Evolutionary conservation across 2,888 invertebrate species (phyloP).

Genomic region (Parnassius glacialis): DNA sequence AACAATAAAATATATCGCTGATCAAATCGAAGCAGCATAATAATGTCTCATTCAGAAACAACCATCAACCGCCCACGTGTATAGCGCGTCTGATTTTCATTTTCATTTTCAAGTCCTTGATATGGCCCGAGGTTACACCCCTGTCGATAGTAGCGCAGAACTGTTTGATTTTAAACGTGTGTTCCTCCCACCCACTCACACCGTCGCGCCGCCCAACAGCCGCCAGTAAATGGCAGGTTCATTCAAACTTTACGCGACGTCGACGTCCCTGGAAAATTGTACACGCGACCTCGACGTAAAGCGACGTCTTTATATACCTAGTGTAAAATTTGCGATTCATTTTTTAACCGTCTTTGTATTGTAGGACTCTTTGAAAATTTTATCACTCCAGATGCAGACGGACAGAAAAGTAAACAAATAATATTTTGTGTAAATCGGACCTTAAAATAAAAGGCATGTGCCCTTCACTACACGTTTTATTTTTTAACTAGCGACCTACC

Average conservation of each 20-base stretch:
- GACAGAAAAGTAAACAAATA: too few relatives aligned
- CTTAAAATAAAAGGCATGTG: too few relatives aligned
- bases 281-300: slow-evolving; percentile 11
- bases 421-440: too few relatives aligned
- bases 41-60: too few relatives aligned
- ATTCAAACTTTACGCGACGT: slow-evolving; percentile 21
- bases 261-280: slow-evolving; percentile 11
- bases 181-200: slow-evolving; percentile 2
- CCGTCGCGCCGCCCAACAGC: not conserved
- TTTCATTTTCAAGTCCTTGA: slow-evolving; percentile 22
- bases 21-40: too few relatives aligned
- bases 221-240: slow-evolving; percentile 14
- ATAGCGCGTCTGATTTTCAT: not conserved
- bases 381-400: too few relatives aligned
- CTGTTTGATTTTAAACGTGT: slow-evolving; percentile 3
- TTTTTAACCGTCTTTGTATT: too few relatives aligned
- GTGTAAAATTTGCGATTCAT: not conserved
- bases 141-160: slow-evolving; percentile 18
- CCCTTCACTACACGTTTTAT: too few relatives aligned
- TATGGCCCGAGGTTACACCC: slow-evolving; percentile 18
- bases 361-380: too few relatives aligned
- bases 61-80: too few relatives aligned
- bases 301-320: slow-evolving; percentile 1
- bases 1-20: too few relatives aligned
- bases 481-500: too few relatives aligned